phyloP scores from a whole-genome alignment of 2,888 invertebrate genomes.

The Tanaodytes sp. region DNA sequence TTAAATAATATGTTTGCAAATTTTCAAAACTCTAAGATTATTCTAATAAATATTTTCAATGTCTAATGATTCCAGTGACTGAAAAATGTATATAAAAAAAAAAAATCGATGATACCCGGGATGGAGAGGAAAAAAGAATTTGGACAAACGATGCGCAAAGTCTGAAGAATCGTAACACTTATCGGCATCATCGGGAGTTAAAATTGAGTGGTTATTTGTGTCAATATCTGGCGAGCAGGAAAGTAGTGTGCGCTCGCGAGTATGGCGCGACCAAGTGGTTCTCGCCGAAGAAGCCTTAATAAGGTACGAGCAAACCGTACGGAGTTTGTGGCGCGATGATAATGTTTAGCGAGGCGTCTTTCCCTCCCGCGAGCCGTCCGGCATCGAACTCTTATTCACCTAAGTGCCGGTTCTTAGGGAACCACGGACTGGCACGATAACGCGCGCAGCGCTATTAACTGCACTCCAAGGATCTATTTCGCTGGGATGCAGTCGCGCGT shows the following conservation, averaged over 20 bases:
- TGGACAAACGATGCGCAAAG: background rate
- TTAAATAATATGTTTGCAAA: too few species aligned
- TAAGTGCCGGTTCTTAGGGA: slow-evolving; percentile 43
- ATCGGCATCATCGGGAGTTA: slow-evolving; percentile 20
- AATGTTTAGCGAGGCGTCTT: slow-evolving; percentile 37
- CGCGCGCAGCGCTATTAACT: slow-evolving; percentile 43
- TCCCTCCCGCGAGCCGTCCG: slow-evolving; percentile 12
- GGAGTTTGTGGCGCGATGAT: slow-evolving; percentile 37
- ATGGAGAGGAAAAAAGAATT: too few species aligned
- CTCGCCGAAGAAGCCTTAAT: slow-evolving; percentile 43
- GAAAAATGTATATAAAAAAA: too few species aligned
- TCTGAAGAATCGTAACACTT: slow-evolving; percentile 28
- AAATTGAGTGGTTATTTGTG: slow-evolving; percentile 45
- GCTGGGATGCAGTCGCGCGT: slow-evolving; percentile 49
- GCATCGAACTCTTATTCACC: slow-evolving; percentile 11
- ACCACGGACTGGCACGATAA: slow-evolving; percentile 43
- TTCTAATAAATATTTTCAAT: too few species aligned
- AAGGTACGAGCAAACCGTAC: slow-evolving; percentile 45
- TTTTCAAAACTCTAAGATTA: too few species aligned
- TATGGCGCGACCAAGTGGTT: slow-evolving; percentile 39
- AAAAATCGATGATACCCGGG: too few species aligned
- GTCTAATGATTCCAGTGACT: too few species aligned
- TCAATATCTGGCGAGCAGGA: slow-evolving; percentile 38
- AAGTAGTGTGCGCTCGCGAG: slow-evolving; percentile 25
- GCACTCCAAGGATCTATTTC: slow-evolving; percentile 49